These are phyloP conservation scores for Acleris sparsana DNA, from an alignment of 2,888 invertebrate genomes.

Conservation along the genomic window DNA sequence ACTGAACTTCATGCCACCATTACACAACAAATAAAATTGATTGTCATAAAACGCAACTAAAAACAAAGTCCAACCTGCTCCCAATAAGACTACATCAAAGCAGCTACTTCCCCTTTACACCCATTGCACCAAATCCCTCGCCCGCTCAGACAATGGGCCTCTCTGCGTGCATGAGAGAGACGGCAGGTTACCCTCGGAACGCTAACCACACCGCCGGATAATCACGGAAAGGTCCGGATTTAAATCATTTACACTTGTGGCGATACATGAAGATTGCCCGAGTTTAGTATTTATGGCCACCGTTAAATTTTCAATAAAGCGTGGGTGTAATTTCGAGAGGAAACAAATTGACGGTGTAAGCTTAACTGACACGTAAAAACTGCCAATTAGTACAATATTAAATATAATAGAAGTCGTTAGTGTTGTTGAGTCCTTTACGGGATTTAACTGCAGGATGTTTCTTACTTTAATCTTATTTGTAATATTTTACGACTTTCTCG, in stretches of 20 bases:
- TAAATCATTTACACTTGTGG: slow-evolving; percentile 37
- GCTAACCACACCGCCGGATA: slow-evolving; percentile 33
- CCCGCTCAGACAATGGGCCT: background rate
- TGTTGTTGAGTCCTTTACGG: too few species aligned
- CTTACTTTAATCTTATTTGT: too few species aligned
- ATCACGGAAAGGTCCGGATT: slow-evolving; percentile 36
- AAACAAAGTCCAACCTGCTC: slow-evolving; percentile 30
- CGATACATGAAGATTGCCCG: slow-evolving; percentile 37
- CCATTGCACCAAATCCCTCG: slow-evolving; percentile 12
- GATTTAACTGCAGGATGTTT: too few species aligned
- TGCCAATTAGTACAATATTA: background rate
- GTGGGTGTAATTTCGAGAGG: slow-evolving; percentile 16
- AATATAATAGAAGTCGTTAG: too few species aligned
- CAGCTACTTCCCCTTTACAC: slow-evolving; percentile 18
- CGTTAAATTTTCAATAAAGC: slow-evolving; percentile 34
- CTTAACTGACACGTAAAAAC: background rate
- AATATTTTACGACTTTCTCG: too few species aligned
- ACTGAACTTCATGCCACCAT: background rate
- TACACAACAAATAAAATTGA: slow-evolving; percentile 10
- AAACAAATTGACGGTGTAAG: slow-evolving; percentile 3
- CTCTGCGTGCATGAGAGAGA: slow-evolving; percentile 14
- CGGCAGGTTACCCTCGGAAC: slow-evolving; percentile 1
- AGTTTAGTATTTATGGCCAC: slow-evolving; percentile 34
- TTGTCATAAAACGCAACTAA: slow-evolving; percentile 18
- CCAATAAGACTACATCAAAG: slow-evolving; percentile 33